Evolutionary conservation across 2,797 vertebrate species (phyloP).

Genomic region (Gymnopithys bicolor): DNA sequence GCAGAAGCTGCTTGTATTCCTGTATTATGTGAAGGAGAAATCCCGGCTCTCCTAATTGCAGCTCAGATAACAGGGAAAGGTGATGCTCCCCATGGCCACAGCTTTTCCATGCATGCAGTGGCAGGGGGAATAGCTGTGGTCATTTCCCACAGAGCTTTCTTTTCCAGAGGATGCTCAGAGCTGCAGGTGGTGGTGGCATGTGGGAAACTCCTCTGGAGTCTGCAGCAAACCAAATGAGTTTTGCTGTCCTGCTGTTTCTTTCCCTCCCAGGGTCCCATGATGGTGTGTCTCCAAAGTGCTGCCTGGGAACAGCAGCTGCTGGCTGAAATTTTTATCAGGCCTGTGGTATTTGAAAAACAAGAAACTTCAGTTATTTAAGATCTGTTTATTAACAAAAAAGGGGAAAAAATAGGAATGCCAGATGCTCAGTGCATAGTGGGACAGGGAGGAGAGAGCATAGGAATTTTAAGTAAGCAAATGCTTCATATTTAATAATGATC

Average conservation of each 20-base stretch:
- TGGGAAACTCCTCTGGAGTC: neutral
- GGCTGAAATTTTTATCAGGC: slow-evolving; percentile 66
- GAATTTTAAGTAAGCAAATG: neutral
- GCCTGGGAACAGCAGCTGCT: slow-evolving; percentile 67
- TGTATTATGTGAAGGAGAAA: fast-evolving
- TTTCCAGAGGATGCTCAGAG: neutral
- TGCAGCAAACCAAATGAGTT: neutral
- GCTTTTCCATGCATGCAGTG: neutral
- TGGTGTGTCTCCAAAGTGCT: slow-evolving; percentile 53
- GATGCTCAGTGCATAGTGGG: slow-evolving; percentile 20
- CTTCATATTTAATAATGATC: neutral
- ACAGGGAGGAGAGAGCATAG: neutral
- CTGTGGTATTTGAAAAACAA: slow-evolving; percentile 62
- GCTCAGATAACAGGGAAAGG: neutral
- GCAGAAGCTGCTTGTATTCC: neutral
- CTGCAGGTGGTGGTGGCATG: slow-evolving; percentile 29
- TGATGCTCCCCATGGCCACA: neutral
- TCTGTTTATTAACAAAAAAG: neutral
- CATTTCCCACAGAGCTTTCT: neutral
- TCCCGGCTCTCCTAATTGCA: neutral
- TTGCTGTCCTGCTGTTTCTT: slow-evolving; percentile 18
- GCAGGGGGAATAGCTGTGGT: neutral
- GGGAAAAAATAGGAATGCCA: neutral
- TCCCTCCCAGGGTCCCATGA: neutral
- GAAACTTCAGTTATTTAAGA: slow-evolving; percentile 51